These are phyloP conservation scores for Dinoponera quadriceps DNA, from an alignment of 1,140 invertebrate species.

Conservation along the genomic window DNA sequence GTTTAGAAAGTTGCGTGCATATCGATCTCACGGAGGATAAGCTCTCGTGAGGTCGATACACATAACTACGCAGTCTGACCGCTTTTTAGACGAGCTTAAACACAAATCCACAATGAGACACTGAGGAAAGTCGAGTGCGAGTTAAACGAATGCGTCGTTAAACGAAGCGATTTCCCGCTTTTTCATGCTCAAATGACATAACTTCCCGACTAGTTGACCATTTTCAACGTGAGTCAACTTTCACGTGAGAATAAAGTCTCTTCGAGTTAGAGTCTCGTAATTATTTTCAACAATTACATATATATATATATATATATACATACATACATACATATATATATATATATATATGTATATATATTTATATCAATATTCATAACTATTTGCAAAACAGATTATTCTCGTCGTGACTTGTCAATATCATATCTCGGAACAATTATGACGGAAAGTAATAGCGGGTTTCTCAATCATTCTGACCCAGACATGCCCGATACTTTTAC, in stretches of 20 bases:
- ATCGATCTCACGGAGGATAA: not conserved
- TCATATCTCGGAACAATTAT: slow-evolving; percentile 43
- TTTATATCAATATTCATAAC: slow-evolving; percentile 26
- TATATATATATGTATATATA: slow-evolving; percentile 30
- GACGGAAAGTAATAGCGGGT: slow-evolving; percentile 38
- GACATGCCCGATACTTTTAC: slow-evolving; percentile 34
- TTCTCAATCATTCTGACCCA: slow-evolving; percentile 44
- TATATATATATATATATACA: slow-evolving; percentile 22
- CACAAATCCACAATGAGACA: slow-evolving; percentile 5
- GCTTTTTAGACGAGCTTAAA: slow-evolving; percentile 7
- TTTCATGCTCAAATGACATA: slow-evolving; percentile 19
- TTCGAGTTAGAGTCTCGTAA: slow-evolving; percentile 32
- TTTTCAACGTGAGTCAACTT: slow-evolving; percentile 45
- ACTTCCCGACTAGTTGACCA: slow-evolving; percentile 22
- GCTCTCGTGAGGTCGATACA: too few relatives aligned
- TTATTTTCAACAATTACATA: slow-evolving; percentile 54
- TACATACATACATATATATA: not conserved
- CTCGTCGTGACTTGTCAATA: slow-evolving; percentile 24
- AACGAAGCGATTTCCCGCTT: slow-evolving; percentile 40
- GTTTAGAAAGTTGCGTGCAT: not conserved
- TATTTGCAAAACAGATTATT: slow-evolving; percentile 51
- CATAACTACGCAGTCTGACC: too few relatives aligned
- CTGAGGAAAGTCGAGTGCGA: not conserved
- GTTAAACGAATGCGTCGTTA: slow-evolving; percentile 13
- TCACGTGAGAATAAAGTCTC: slow-evolving; percentile 49